Conservation (phyloP, 2,797 vertebrate genomes). For the Pseudochaenichthys georgianus region DNA sequence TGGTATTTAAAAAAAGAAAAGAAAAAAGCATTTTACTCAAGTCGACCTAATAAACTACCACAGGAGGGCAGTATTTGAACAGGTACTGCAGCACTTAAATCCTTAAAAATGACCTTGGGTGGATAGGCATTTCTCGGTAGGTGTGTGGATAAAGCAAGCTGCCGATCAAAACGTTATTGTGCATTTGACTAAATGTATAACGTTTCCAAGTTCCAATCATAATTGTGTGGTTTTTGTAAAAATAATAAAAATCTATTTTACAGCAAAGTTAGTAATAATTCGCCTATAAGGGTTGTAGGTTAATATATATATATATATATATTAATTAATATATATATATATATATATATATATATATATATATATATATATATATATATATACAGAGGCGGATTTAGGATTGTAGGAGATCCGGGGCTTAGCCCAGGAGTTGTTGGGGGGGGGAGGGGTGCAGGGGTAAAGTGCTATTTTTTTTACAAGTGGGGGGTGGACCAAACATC, state of each 20-base stretch:
- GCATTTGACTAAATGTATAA: neutral
- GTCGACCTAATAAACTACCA: conserved; percentile 44
- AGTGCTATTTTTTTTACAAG: no score
- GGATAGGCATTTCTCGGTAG: neutral
- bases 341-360: no score
- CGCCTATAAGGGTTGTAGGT: neutral
- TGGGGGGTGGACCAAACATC: no score
- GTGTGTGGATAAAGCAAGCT: conserved; percentile 9
- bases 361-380: no score
- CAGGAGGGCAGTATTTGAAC: conserved; percentile 73
- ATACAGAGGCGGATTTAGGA: no score
- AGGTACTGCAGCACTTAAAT: conserved; percentile 11
- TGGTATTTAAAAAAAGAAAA: no score
- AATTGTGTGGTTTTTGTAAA: neutral
- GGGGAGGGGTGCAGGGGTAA: no score
- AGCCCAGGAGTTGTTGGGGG: no score
- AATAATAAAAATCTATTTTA: neutral
- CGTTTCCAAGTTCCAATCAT: neutral
- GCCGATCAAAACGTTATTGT: neutral
- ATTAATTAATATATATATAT: no score
- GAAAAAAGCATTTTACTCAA: neutral
- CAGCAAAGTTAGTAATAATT: neutral
- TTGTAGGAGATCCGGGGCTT: no score
- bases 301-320: neutral
- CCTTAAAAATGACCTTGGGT: conserved; percentile 25